These are phyloP conservation scores for Nesometra sesokonis DNA, from an alignment of 35 echinoderm and acorn worm genomes.

Conservation along the genomic window DNA sequence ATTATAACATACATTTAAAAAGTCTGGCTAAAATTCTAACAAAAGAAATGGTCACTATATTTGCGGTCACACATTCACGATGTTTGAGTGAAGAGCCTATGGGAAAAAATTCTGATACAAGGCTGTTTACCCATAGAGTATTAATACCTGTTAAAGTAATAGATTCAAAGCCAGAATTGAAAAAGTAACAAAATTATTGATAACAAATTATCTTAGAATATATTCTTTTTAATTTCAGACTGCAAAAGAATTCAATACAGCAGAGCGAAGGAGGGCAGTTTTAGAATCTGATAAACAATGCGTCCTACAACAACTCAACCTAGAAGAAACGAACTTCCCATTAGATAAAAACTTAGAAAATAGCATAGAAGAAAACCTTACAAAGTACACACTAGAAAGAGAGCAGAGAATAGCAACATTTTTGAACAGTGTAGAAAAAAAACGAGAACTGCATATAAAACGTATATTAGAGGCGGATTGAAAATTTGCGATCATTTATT, in stretches of 20 bases:
- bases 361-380: background rate
- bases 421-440: background rate
- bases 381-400: background rate
- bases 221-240: constrained; percentile 11
- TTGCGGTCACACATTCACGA: no score
- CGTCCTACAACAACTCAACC: constrained; percentile 20
- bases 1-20: no score
- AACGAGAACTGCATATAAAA: background rate
- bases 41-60: no score
- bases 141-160: background rate
- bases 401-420: background rate
- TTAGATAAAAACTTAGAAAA: background rate
- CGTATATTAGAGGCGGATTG: background rate
- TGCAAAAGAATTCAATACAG: constrained; percentile 30
- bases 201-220: background rate
- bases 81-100: no score
- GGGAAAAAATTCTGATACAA: no score
- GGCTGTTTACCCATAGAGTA: no score
- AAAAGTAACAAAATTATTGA: background rate
- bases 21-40: no score
- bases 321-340: background rate
- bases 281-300: constrained; percentile 35
- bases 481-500: background rate
- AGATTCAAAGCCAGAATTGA: background rate
- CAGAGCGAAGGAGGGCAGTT: constrained; percentile 21